These are phyloP conservation scores for Tetragonula carbonaria DNA, from an alignment of 2,888 invertebrate genomes.

Conservation along the genomic window DNA sequence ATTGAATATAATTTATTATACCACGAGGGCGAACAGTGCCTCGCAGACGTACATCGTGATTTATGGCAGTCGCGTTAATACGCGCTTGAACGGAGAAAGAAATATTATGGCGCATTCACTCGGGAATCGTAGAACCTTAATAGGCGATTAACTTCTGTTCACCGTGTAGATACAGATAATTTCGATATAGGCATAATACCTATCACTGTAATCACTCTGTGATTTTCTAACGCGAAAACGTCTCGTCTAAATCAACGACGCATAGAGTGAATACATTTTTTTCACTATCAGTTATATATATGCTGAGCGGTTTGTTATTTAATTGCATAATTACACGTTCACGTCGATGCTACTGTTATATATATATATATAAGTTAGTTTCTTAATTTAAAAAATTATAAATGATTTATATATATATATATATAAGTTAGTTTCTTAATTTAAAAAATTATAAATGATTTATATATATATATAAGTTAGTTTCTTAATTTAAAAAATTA, in stretches of 20 bases:
- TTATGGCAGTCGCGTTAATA: conserved; percentile 38
- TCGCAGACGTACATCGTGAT: conserved; percentile 42
- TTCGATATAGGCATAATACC: neutral
- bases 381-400: too few species aligned
- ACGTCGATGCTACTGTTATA: neutral
- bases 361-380: neutral
- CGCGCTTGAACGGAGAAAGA: conserved; percentile 32
- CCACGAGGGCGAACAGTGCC: conserved; percentile 16
- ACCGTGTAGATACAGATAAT: neutral
- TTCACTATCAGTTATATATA: neutral
- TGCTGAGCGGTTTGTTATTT: neutral
- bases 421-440: too few species aligned
- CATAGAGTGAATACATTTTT: neutral
- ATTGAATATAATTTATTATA: conserved; percentile 45
- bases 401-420: too few species aligned
- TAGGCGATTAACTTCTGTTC: conserved; percentile 14
- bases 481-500: too few species aligned
- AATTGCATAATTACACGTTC: neutral
- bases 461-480: too few species aligned
- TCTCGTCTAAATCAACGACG: conserved; percentile 3
- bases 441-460: too few species aligned
- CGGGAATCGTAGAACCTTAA: neutral
- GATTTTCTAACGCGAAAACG: neutral
- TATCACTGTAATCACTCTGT: neutral
- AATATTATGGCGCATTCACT: conserved; percentile 9